Base-by-base conservation (phyloP, 2,888 invertebrate genomes). In the Drosophila tripunctata region DNA sequence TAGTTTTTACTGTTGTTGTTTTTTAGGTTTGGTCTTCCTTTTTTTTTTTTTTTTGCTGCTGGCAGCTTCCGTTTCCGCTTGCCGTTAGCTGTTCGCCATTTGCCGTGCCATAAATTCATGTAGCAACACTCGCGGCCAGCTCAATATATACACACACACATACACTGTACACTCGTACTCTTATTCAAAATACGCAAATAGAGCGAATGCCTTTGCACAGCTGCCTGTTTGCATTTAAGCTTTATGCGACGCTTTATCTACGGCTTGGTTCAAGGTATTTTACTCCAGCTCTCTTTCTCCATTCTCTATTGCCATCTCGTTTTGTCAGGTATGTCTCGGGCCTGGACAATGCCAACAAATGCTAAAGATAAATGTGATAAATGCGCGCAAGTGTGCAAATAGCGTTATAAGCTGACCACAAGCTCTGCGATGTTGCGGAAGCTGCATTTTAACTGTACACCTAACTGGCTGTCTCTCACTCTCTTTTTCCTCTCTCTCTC, bases 321-420 rank as follows among this genome's bases (percentile, higher is more conserved):
- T 22, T 31, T 27, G 31, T 17, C 24, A 36, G 36, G 24, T 27
- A 10, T 12, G 22, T 10, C 38, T 41, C 48, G 15, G 27, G 17
- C 8, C 60, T 75, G 62, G 68, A 65, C 67, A 78, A 61, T 63
- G 58, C 57, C 21, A 36, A 55, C 51, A 56, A 73, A 73, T 48
- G 40, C 77, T 52, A 60, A 54, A 86, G 80, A 81, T 87, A 86
- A 83, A 81, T 86, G 87, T 81, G 87, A 81, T 81, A 81, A 80
- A 81, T 84, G 87, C 71, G 57, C 67, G 64, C 67, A 66, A 74
- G 64, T 71, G 84, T 68, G 70, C 81, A 80, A 84, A 80, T 67
- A 83, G 75, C 68, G 84, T 58, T 83, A 77, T 86, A 81, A 81
- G 80, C 80, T 80, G 87, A 83, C 87, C 80, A 41, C 80, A 86